Percentiles rank a stretch among this genome's conserved stretches.
Conservation (phyloP, 2,888 invertebrate species). For the Luperina nickerlii region DNA sequence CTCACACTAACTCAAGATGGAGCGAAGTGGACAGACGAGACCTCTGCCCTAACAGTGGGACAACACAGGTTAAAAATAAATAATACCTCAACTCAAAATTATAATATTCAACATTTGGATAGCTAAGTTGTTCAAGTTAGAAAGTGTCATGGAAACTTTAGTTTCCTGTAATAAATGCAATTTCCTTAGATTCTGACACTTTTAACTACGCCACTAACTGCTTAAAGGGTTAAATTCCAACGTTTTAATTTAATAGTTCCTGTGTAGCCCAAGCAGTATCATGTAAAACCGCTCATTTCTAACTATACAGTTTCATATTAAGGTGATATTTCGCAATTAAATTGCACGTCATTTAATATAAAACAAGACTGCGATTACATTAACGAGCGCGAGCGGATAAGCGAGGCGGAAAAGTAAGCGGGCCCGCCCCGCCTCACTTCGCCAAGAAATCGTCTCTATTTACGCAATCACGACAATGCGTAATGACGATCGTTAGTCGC, state of each 20-base stretch:
- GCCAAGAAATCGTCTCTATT: conserved; percentile 84
- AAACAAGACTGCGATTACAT: conserved; percentile 80
- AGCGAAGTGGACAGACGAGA: neutral
- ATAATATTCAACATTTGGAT: neutral
- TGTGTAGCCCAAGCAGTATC: conserved; percentile 13
- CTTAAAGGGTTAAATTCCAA: conserved; percentile 7
- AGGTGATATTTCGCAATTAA: conserved; percentile 66
- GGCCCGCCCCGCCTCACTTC: conserved; percentile 80
- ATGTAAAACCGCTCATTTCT: conserved; percentile 23
- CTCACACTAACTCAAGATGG: neutral
- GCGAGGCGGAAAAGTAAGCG: conserved; percentile 86
- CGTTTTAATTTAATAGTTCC: conserved; percentile 36
- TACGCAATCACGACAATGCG: conserved; percentile 88
- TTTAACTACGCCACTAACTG: conserved; percentile 4
- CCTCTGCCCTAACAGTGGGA: neutral
- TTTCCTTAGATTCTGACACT: neutral
- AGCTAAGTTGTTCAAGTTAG: neutral
- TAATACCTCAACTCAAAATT: neutral
- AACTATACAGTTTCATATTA: conserved; percentile 23
- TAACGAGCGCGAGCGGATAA: conserved; percentile 82
- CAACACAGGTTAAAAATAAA: neutral
- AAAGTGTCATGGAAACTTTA: conserved; percentile 7
- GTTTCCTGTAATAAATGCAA: neutral
- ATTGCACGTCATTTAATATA: conserved; percentile 76
- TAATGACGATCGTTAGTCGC: conserved; percentile 88